Evolutionary conservation across 2,113 vertebrate species (phyloP), one percentile per base, ranked within the genome.

Genomic region (Cebidichthys violaceus): DNA sequence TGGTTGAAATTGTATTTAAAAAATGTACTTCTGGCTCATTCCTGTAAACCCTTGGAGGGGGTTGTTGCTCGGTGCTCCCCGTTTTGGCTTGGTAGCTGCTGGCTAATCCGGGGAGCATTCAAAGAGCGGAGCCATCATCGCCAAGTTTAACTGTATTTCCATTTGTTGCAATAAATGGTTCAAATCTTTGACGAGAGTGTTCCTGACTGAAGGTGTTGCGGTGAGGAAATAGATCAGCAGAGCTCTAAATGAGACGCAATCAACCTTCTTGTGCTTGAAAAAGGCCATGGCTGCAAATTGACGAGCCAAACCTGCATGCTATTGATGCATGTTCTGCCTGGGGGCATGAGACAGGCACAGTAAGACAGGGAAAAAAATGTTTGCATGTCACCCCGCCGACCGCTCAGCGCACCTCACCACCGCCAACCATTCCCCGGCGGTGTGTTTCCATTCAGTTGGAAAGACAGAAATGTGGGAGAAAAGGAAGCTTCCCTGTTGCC

Each of bases 401-500:
- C 47, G 4, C 50, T 39, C 22, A 50, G 33, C 78, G 65, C 77
- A 31, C 45, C 22, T 70, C 31, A n/a, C 20, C 57, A 24, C 47
- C 4, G 10, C 67, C 60, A 39, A 55, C 20, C 11, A 7, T 78
- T 78, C 31, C 78, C 87, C 37, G 18, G 35, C 3, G 54, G 72
- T 67, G 47, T 71, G 33, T 69, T 83, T 69, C 18, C 14, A 77
- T 71, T 81, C 73, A 70, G 72, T 22, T 45, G 75, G 52, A 82
- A 65, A 70, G 37, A 70, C 69, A 43, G 60, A 85, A 88, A 77
- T 57, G 70, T 31, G 62, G 37, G 45, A 65, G 15, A 39, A 52
- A 1, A 74, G 66, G 67, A 83, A 70, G 79, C 67, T 59, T 82
- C 70, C 83, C 84, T 9, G 20, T 88, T 71, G 71, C 75, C 61